Conservation (phyloP, 37 sponge, comb jelly and placozoan genomes). For the Cladorhizidae sp. region DNA sequence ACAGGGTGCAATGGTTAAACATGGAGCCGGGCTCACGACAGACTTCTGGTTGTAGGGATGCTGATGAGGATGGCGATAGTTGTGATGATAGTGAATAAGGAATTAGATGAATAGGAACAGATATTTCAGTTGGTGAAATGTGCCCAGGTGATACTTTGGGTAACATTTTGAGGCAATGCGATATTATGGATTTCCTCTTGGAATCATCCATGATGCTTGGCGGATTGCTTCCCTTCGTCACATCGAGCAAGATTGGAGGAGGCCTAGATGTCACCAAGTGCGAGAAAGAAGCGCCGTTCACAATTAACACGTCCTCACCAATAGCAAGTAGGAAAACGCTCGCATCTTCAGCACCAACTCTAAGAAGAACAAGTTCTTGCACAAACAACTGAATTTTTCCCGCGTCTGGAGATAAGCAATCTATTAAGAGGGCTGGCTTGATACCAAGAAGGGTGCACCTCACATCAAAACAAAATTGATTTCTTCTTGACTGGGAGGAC, state of each 20-base stretch:
- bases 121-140: not conserved
- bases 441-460: not conserved
- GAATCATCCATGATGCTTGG: not conserved
- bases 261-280: not conserved
- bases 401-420: conserved; percentile 18
- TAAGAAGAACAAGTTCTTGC: not conserved
- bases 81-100: not conserved
- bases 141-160: not conserved
- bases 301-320: conserved; percentile 11
- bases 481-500: not conserved
- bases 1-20: conserved; percentile 55
- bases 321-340: not conserved
- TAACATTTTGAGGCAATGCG: not conserved
- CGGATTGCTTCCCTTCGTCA: not conserved
- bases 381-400: conserved; percentile 3
- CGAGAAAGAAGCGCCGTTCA: not conserved
- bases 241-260: not conserved
- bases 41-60: too few relatives aligned
- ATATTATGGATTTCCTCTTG: not conserved
- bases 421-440: conserved; percentile 33
- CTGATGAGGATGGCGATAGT: not conserved
- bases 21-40: not conserved
- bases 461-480: conserved; percentile 15
- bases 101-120: not conserved
- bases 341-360: not conserved